Evolutionary conservation across 1,140 invertebrate species (phyloP), one percentile per base, ranked within the genome.

Genomic region (Amyelois transitella): DNA sequence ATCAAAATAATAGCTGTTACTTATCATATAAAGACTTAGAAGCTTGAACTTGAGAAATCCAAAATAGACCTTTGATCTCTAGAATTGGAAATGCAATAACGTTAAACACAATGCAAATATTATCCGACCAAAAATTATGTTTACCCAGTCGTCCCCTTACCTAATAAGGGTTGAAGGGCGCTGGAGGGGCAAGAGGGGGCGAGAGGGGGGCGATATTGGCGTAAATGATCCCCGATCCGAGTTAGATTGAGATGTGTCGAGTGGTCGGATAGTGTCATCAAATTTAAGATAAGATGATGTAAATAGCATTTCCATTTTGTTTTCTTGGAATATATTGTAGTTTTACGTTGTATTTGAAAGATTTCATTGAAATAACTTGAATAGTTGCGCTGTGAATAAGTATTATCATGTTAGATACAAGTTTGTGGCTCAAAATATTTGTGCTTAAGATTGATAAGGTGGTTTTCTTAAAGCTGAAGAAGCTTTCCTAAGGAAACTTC

Each of bases 31-130:
- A n/a, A n/a, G n/a, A n/a, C n/a, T n/a, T n/a, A n/a, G n/a, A n/a
- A n/a, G n/a, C n/a, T n/a, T n/a, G n/a, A n/a, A n/a, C n/a, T n/a
- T n/a, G n/a, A n/a, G n/a, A n/a, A n/a, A n/a, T n/a, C n/a, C n/a
- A 32, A 32, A 32, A 32, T 32, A 5, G 22, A 8, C 10, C 28
- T 10, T 32, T 10, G 4, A 10, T 10, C 28, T 10, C 4, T 12
- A 6, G 12, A 32, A 32, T 32, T 32, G 7, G 12, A 32, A 32
- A 10, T 32, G 7, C 28, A 32, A 47, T 47, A 47, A 20, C 20
- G 18, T 47, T 47, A 20, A 47, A 47, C 44, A 47, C 44, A 47
- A 47, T 47, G 44, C 44, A 20, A 47, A 47, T 47, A 47, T 47
- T 47, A 47, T 47, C 19, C 44, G 7, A 47, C 44, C 44, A 47